Evolutionary conservation across 2,113 vertebrate genomes (phyloP).

Genomic region (Salvelinus sp.): DNA sequence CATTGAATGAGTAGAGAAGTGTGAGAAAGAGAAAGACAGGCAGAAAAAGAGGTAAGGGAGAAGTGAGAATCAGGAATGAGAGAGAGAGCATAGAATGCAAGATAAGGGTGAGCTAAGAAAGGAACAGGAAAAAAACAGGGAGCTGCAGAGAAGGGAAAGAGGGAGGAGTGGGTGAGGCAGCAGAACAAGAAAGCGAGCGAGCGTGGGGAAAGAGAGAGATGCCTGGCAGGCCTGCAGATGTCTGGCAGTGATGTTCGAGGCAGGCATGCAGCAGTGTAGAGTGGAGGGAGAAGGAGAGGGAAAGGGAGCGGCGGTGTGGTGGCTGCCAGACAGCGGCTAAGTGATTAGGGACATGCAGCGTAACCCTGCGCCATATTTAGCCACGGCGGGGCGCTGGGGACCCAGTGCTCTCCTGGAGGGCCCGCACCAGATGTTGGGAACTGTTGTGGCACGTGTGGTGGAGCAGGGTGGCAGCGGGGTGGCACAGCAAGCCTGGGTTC

Average conservation of each 20-base stretch:
- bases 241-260: conserved; percentile 81
- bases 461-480: conserved; percentile 76
- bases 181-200: conserved; percentile 46
- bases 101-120: conserved; percentile 53
- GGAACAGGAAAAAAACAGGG: conserved; percentile 17
- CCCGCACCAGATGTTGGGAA: conserved; percentile 86
- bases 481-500: conserved; percentile 71
- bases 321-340: conserved; percentile 84
- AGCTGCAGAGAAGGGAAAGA: conserved; percentile 28
- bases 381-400: conserved; percentile 75
- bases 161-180: not conserved
- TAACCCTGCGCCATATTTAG: conserved; percentile 87
- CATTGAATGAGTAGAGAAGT: too few species aligned
- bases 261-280: conserved; percentile 66
- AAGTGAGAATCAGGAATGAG: conserved; percentile 49
- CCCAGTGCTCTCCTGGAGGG: conserved; percentile 80
- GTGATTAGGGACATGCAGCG: conserved; percentile 85
- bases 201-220: conserved; percentile 68
- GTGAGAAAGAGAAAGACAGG: too few species aligned
- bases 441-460: conserved; percentile 68
- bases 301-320: conserved; percentile 60
- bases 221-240: conserved; percentile 83
- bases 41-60: conserved; percentile 20
- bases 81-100: conserved; percentile 6
- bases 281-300: too few species aligned